Percentiles rank a stretch among this genome's conserved stretches.
Evolutionary conservation across 2,888 invertebrate genomes (phyloP).

Genomic region (Cephus runcator): DNA sequence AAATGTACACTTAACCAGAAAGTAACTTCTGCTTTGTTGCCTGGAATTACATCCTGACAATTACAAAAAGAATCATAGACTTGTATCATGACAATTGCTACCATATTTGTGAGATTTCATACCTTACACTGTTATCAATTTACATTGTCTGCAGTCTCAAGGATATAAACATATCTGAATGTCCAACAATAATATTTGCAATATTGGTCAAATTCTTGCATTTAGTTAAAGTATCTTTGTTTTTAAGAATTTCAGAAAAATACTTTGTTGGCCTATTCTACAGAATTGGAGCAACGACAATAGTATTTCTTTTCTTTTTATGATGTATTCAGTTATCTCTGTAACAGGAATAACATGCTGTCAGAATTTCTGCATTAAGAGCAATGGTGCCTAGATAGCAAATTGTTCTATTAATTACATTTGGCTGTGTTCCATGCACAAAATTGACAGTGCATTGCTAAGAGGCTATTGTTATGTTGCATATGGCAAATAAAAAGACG

Average conservation of each 20-base stretch:
- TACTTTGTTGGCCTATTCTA: background rate
- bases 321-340: background rate
- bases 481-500: background rate
- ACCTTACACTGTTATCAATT: background rate
- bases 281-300: background rate
- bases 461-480: background rate
- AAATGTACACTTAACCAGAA: background rate
- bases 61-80: background rate
- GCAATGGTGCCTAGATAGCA: background rate
- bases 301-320: background rate
- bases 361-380: background rate
- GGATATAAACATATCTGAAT: background rate
- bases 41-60: background rate
- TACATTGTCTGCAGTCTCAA: background rate
- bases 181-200: background rate
- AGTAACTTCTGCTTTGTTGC: background rate
- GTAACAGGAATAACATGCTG: background rate
- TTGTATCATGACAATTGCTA: background rate
- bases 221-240: background rate
- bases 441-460: too few relatives aligned
- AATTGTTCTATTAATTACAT: background rate
- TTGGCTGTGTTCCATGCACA: too few relatives aligned
- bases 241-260: background rate
- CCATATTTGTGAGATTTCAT: background rate
- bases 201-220: background rate